Conservation (phyloP, 2,888 invertebrate species). For the Hesperia comma region DNA sequence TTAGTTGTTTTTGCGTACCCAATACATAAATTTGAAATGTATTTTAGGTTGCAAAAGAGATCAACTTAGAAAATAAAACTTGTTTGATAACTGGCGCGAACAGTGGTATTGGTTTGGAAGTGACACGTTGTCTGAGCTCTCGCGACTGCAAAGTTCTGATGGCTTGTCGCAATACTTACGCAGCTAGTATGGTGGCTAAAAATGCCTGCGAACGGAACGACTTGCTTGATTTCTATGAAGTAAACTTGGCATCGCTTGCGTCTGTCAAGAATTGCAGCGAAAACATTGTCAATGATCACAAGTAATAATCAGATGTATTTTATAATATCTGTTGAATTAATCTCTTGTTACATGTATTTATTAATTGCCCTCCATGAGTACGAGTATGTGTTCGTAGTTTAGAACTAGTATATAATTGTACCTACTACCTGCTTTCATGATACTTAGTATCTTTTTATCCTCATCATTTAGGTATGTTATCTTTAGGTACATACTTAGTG, state of each 20-base stretch:
- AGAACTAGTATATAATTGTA: too few species aligned
- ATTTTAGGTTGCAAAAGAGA: conserved; percentile 88
- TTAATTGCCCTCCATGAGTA: too few species aligned
- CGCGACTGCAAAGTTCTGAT: conserved; percentile 94
- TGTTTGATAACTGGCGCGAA: conserved; percentile 97
- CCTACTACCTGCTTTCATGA: too few species aligned
- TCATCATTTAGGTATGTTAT: too few species aligned
- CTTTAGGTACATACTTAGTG: too few species aligned
- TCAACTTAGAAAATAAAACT: conserved; percentile 91
- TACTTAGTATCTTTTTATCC: too few species aligned
- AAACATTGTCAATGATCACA: conserved; percentile 54
- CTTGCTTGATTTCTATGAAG: conserved; percentile 58
- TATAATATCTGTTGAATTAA: too few species aligned
- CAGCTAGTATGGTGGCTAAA: conserved; percentile 77
- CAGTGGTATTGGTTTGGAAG: conserved; percentile 96
- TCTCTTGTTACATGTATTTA: too few species aligned
- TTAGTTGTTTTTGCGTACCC: too few species aligned
- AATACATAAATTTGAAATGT: too few species aligned
- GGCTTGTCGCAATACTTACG: conserved; percentile 90
- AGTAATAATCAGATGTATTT: conserved; percentile 48
- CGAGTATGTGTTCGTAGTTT: too few species aligned
- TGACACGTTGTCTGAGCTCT: conserved; percentile 90
- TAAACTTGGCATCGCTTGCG: conserved; percentile 67
- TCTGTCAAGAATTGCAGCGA: conserved; percentile 68
- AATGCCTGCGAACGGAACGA: conserved; percentile 52